phyloP scores from a whole-genome alignment of 1,140 invertebrate species.

The Gryllus bimaculatus region DNA sequence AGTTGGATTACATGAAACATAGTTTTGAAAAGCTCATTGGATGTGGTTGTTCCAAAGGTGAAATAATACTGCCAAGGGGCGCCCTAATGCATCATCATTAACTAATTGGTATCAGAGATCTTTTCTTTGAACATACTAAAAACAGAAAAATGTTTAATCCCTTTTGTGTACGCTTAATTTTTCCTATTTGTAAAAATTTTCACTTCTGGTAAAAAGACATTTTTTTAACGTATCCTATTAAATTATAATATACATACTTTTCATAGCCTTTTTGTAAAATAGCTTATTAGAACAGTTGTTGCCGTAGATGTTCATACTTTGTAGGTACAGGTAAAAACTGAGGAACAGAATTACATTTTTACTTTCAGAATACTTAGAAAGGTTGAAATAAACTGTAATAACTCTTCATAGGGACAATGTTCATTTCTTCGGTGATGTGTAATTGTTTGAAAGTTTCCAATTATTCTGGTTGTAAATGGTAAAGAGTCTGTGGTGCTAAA shows the following conservation, averaged over 20 bases:
- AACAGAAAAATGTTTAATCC: neutral
- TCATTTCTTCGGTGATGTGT: too few relatives aligned
- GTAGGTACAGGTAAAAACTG: too few relatives aligned
- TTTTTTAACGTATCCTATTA: neutral
- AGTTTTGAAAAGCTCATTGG: neutral
- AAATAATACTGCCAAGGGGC: neutral
- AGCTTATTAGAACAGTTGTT: too few relatives aligned
- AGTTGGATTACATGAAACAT: neutral
- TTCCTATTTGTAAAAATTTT: neutral
- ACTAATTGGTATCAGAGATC: neutral
- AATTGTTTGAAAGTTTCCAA: too few relatives aligned
- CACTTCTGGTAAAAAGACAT: neutral
- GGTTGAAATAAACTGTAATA: too few relatives aligned
- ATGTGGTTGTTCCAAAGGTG: neutral
- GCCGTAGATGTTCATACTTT: too few relatives aligned
- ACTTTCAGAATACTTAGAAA: too few relatives aligned
- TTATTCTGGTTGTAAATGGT: too few relatives aligned
- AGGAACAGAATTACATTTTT: too few relatives aligned
- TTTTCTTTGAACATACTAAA: neutral
- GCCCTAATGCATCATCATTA: neutral
- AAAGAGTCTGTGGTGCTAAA: too few relatives aligned
- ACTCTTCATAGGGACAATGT: too few relatives aligned
- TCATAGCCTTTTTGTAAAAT: too few relatives aligned
- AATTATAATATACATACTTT: neutral
- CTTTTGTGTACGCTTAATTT: neutral